Evolutionary conservation across 2,888 invertebrate species (phyloP).

Genomic region (Parapristionchus giblindavisi): DNA sequence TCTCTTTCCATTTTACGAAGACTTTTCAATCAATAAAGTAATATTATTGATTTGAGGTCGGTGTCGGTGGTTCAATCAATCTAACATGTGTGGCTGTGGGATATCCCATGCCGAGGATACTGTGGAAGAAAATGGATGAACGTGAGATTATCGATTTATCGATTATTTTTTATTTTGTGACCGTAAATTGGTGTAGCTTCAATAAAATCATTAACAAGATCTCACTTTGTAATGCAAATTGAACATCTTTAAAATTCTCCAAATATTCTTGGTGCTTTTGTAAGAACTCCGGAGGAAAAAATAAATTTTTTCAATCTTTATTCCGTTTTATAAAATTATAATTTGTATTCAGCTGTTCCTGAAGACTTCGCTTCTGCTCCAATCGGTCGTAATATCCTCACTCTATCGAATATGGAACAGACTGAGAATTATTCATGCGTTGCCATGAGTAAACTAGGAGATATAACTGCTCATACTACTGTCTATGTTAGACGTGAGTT

Average conservation of each 20-base stretch:
- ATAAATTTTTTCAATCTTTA: conserved; percentile 39
- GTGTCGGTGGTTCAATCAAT: conserved; percentile 88
- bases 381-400: conserved; percentile 82
- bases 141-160: not conserved
- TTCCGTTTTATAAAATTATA: not conserved
- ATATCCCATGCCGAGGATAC: conserved; percentile 96
- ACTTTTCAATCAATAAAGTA: not conserved
- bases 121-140: conserved; percentile 72
- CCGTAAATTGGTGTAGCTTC: not conserved
- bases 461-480: conserved; percentile 85
- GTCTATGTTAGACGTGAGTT: conserved; percentile 91
- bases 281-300: conserved; percentile 73
- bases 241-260: no score
- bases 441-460: conserved; percentile 90
- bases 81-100: conserved; percentile 96
- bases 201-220: no score
- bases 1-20: not conserved
- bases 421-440: conserved; percentile 97
- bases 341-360: conserved; percentile 36
- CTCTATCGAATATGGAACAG: conserved; percentile 83
- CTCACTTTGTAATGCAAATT: no score
- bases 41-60: conserved; percentile 74
- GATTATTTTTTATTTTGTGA: not conserved
- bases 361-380: conserved; percentile 69
- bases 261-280: not conserved